Evolutionary conservation across 2,113 vertebrate species (phyloP).

Genomic region (Neomonachus schauinslandi): DNA sequence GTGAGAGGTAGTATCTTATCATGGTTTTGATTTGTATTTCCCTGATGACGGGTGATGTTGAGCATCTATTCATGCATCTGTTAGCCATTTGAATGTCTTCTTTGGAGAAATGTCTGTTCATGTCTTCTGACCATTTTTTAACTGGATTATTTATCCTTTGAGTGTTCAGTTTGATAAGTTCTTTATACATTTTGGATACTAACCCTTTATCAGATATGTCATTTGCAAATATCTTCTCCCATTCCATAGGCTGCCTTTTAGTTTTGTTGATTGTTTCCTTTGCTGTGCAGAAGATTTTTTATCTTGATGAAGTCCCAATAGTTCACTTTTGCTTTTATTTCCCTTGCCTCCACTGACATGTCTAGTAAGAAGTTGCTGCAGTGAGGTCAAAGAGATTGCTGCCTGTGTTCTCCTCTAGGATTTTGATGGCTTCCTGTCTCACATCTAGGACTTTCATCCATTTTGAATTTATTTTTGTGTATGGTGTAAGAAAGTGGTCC

Average conservation of each 20-base stretch:
- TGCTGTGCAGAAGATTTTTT: background rate
- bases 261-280: background rate
- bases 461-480: background rate
- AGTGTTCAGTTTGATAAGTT: background rate
- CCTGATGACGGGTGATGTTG: background rate
- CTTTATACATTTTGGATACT: background rate
- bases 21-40: background rate
- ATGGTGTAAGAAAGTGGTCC: background rate
- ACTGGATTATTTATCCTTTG: background rate
- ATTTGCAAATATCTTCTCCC: background rate
- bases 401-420: background rate
- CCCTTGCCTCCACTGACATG: background rate
- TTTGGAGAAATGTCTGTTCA: background rate
- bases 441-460: background rate
- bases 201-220: background rate
- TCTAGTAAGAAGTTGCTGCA: background rate
- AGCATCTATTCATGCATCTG: background rate
- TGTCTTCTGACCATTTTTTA: background rate
- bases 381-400: background rate
- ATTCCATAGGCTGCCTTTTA: background rate
- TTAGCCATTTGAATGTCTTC: background rate
- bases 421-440: background rate
- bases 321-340: background rate
- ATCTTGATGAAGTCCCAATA: background rate
- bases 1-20: background rate